Evolutionary conservation across 2,797 vertebrate species (phyloP).

Genomic region (Potorous gilbertii): DNA sequence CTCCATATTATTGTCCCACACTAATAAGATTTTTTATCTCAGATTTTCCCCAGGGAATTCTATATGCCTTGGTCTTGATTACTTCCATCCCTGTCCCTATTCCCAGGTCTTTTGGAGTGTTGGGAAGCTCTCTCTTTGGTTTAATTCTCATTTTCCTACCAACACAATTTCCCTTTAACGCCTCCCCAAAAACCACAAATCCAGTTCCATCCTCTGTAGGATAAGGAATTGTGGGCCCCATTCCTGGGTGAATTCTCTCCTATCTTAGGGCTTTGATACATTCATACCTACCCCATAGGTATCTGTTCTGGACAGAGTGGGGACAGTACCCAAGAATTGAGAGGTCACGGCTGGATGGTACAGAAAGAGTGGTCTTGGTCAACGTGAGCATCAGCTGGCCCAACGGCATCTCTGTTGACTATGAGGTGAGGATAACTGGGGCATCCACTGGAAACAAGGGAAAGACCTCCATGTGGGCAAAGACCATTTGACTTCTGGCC

Average conservation of each 20-base stretch:
- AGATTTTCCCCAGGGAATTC: neutral
- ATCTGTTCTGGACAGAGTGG: slow-evolving; percentile 99
- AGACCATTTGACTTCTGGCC: neutral
- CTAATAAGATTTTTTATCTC: neutral
- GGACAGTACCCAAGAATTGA: slow-evolving; percentile 98
- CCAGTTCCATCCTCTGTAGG: neutral
- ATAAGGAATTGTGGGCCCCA: neutral
- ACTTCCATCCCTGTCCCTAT: neutral
- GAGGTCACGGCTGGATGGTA: slow-evolving; percentile 93
- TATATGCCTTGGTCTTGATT: neutral
- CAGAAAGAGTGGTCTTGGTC: slow-evolving; percentile 92
- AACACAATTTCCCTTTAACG: neutral
- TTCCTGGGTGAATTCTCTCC: neutral
- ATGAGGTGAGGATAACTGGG: slow-evolving; percentile 87
- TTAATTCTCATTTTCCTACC: neutral
- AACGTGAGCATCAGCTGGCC: slow-evolving; percentile 98
- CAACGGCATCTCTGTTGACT: slow-evolving; percentile 97
- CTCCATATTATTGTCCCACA: neutral
- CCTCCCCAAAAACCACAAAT: neutral
- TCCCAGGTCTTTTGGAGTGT: neutral
- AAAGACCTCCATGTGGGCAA: accelerated
- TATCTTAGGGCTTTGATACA: slow-evolving; percentile 30
- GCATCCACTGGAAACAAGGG: neutral
- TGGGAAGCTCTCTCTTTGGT: neutral
- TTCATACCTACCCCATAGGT: slow-evolving; percentile 83